These are phyloP conservation scores for Panagrolaimus sp. DNA, from an alignment of 1,140 invertebrate species.

Conservation along the genomic window DNA sequence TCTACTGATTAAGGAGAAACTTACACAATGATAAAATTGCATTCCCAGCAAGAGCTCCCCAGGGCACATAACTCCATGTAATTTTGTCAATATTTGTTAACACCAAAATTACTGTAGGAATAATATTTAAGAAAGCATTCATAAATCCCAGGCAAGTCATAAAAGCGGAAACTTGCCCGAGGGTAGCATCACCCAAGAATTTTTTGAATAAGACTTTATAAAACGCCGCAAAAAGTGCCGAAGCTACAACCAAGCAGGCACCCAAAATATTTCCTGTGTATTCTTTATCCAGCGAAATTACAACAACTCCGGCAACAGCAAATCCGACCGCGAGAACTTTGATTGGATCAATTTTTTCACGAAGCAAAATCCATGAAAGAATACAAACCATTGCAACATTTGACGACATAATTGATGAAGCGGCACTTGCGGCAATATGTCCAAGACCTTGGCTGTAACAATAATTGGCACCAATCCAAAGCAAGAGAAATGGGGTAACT, in stretches of 20 bases:
- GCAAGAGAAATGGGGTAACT: slow-evolving; percentile 46
- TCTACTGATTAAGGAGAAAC: neutral
- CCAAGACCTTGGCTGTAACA: slow-evolving; percentile 45
- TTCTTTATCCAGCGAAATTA: slow-evolving; percentile 51
- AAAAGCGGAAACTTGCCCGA: slow-evolving; percentile 58
- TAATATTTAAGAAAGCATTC: slow-evolving; percentile 44
- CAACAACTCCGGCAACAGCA: slow-evolving; percentile 50
- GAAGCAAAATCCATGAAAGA: slow-evolving; percentile 38
- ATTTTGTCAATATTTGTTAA: slow-evolving; percentile 44
- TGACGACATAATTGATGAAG: slow-evolving; percentile 45
- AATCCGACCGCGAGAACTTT: slow-evolving; percentile 45
- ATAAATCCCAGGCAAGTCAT: slow-evolving; percentile 54
- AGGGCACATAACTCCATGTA: slow-evolving; percentile 49
- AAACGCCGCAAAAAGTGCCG: slow-evolving; percentile 48
- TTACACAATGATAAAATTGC: slow-evolving; percentile 47
- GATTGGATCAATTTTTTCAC: slow-evolving; percentile 12
- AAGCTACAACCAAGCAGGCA: slow-evolving; percentile 45
- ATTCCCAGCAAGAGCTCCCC: slow-evolving; percentile 39
- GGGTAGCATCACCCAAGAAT: slow-evolving; percentile 43
- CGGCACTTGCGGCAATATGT: slow-evolving; percentile 46
- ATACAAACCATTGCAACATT: slow-evolving; percentile 57
- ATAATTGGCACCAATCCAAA: slow-evolving; percentile 56
- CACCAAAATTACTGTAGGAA: slow-evolving; percentile 44
- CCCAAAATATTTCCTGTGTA: slow-evolving; percentile 41
- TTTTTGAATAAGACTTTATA: slow-evolving; percentile 56